phyloP scores from a whole-genome alignment of 2,113 vertebrate genomes.

The Aegotheles bennettii region DNA sequence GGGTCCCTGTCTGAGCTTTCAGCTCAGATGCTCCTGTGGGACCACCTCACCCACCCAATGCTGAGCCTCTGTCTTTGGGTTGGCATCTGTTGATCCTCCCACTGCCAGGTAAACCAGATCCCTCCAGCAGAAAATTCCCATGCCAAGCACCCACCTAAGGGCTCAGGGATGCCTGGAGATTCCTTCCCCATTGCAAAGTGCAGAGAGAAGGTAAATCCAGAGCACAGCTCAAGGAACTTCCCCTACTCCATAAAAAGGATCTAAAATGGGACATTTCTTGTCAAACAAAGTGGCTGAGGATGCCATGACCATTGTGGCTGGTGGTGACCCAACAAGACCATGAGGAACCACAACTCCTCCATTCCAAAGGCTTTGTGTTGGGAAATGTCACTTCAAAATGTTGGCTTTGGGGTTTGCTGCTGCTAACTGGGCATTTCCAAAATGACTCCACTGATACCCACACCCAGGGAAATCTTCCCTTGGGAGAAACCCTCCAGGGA shows the following conservation, averaged over 20 bases:
- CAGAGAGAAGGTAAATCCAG: background rate
- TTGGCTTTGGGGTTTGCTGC: background rate
- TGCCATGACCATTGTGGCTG: background rate
- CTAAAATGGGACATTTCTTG: background rate
- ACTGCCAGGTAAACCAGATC: fast-evolving
- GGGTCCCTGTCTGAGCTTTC: background rate
- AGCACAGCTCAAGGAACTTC: background rate
- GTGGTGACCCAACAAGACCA: background rate
- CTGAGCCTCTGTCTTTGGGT: background rate
- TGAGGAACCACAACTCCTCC: background rate
- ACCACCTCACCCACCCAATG: background rate
- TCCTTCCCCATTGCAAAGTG: background rate
- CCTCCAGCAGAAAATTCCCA: background rate
- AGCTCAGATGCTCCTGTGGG: background rate
- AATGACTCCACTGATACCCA: too few species aligned
- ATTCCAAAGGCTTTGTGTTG: background rate
- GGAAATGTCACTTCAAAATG: fast-evolving
- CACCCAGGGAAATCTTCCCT: too few species aligned
- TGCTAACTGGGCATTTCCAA: background rate
- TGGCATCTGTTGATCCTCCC: background rate
- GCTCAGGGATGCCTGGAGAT: background rate
- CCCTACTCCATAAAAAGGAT: background rate
- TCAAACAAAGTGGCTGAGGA: background rate
- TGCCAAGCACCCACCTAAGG: background rate
- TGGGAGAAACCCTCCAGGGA: background rate